These are phyloP conservation scores for Trissolcus japonicus DNA, from an alignment of 2,888 invertebrate genomes.

Conservation along the genomic window DNA sequence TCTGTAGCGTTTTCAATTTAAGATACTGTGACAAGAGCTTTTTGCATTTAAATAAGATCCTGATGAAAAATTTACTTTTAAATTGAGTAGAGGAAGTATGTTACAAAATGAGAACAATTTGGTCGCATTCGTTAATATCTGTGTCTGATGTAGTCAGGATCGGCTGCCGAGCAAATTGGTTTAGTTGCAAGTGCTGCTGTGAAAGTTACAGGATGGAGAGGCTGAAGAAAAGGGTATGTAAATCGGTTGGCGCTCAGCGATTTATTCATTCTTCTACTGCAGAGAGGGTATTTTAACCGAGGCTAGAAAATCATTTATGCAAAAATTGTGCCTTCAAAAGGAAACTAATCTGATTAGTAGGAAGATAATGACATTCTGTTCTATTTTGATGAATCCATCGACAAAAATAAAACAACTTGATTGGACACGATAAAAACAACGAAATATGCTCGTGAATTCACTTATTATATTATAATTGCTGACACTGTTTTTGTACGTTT, in stretches of 20 bases:
- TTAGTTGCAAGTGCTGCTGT: slow-evolving; percentile 40
- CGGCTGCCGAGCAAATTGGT: slow-evolving; percentile 53
- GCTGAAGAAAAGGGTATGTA: slow-evolving; percentile 43
- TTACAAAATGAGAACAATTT: slow-evolving; percentile 37
- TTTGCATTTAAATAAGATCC: slow-evolving; percentile 4
- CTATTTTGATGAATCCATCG: slow-evolving; percentile 26
- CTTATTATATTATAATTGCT: too few relatives aligned
- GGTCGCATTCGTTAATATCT: slow-evolving; percentile 41
- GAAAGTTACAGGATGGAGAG: not conserved
- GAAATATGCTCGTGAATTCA: not conserved
- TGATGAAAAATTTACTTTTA: slow-evolving; percentile 33
- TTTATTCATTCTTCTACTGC: slow-evolving; percentile 48
- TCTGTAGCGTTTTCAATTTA: too few relatives aligned
- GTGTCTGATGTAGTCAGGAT: slow-evolving; percentile 49
- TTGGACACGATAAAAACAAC: not conserved
- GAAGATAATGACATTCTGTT: slow-evolving; percentile 32
- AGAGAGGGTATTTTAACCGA: too few relatives aligned
- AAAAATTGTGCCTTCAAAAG: slow-evolving; percentile 42
- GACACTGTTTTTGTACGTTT: too few relatives aligned
- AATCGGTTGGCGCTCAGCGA: slow-evolving; percentile 48
- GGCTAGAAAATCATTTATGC: slow-evolving; percentile 1
- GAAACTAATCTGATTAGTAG: slow-evolving; percentile 37
- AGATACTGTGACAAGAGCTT: too few relatives aligned
- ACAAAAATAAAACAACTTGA: slow-evolving; percentile 14
- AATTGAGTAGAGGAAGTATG: slow-evolving; percentile 35